Conservation (phyloP, 1,140 invertebrate species). For the Protaetia brevitarsis region DNA sequence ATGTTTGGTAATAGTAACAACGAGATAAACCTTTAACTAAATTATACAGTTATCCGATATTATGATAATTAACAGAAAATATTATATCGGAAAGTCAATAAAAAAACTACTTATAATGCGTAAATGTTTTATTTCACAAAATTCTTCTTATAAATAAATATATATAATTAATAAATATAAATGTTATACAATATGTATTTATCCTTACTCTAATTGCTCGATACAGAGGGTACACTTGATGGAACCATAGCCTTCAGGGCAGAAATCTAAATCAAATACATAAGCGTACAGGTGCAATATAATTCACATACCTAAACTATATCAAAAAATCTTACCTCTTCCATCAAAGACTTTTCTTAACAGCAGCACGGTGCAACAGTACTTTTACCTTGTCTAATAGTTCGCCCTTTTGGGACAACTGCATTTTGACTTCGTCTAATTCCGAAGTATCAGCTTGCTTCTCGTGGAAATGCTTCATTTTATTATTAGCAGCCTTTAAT, state of each 20-base stretch:
- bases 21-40: no score
- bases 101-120: no score
- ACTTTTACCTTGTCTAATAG: constrained; percentile 56
- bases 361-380: constrained; percentile 53
- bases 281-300: background rate
- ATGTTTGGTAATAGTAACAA: no score
- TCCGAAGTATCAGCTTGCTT: constrained; percentile 34
- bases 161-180: background rate
- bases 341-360: constrained; percentile 54
- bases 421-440: constrained; percentile 44
- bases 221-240: background rate
- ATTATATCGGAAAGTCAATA: no score
- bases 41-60: no score
- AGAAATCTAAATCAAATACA: constrained; percentile 26
- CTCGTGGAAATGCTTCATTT: constrained; percentile 38
- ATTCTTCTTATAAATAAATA: background rate
- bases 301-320: background rate
- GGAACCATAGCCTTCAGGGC: constrained; percentile 21
- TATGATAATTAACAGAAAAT: no score
- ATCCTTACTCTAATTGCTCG: constrained; percentile 1
- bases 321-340: constrained; percentile 45
- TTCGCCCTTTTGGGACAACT: constrained; percentile 54
- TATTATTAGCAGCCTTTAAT: constrained; percentile 46
- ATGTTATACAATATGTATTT: background rate
- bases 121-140: no score